Percentiles rank a stretch among this genome's conserved stretches.
These are phyloP conservation scores for Dissostichus mawsoni DNA, from an alignment of 2,113 vertebrate species.

Conservation along the genomic window DNA sequence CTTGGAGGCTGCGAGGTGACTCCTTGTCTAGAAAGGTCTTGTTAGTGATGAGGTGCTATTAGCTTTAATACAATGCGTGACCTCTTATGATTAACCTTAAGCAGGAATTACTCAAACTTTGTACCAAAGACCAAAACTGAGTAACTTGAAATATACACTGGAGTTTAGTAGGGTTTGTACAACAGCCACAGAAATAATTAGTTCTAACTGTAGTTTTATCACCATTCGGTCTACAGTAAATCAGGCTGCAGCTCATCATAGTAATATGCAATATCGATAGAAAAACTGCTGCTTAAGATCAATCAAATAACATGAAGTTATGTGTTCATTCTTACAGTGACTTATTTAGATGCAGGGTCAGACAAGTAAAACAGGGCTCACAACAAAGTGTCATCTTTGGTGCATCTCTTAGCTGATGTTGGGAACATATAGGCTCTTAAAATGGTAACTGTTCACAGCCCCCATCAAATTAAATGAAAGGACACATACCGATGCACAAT, in stretches of 20 bases:
- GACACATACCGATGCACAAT: background rate
- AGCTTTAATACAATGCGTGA: slow-evolving; percentile 6
- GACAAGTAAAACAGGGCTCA: background rate
- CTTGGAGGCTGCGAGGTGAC: slow-evolving; percentile 14
- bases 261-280: too few relatives aligned
- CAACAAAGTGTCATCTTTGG: background rate
- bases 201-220: background rate
- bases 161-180: background rate
- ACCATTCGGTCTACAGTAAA: background rate
- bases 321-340: background rate
- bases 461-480: slow-evolving; percentile 13
- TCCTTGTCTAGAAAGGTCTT: background rate
- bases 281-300: background rate
- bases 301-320: background rate
- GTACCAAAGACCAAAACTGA: background rate
- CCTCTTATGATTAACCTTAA: slow-evolving; percentile 7
- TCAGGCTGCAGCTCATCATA: background rate
- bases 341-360: background rate
- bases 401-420: background rate
- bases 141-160: background rate
- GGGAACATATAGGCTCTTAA: background rate
- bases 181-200: background rate
- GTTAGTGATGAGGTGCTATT: slow-evolving; percentile 8
- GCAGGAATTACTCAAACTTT: background rate
- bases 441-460: background rate